Evolutionary conservation across 2,797 vertebrate genomes (phyloP), one percentile per base, ranked within the genome.

Genomic region (Myotis pilosus): DNA sequence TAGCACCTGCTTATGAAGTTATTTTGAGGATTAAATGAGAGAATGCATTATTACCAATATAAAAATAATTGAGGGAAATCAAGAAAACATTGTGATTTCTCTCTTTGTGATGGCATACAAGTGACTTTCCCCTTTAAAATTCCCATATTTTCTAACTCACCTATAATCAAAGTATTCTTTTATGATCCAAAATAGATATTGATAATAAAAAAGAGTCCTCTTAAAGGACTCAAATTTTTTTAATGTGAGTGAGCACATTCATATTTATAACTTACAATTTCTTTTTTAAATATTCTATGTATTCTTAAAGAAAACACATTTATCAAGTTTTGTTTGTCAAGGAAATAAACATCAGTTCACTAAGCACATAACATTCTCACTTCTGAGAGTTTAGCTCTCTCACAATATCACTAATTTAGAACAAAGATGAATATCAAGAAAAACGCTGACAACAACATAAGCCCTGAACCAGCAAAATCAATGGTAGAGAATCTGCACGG

Each of bases 151-250:
- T 66, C 41, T 74, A 68, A 75, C 62, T 74, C 38, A 23, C 11
- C 3, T 33, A 17, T 55, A 64, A 66, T 90, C 15, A 69, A 90
- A 30, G 53, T 25, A 33, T 79, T 66, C 75, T 23, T 74, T 82
- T 62, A 44, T 57, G 36, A 82, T 91, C 83, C 51, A 89, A 79
- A 83, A 41, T 57, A n/a, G 20, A 78, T 96, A 71, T 25, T 92
- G 69, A 38, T 86, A 80, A 87, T 86, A 88, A 64, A 82, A 71
- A 75, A 8, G 44, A 11, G 9, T 47, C 28, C 57, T 64, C 6
- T 64, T 92, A 47, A 72, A 81, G n/a, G 13, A 83, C 57, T 47
- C 30, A 92, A 47, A 12, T 47, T 47, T 62, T 10, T 6, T 68
- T 68, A 44, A 53, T 82, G 9, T 82, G 3, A 5, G 55, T 62